Conservation (phyloP, 2,113 vertebrate genomes). For the Salvelinus sp. region DNA sequence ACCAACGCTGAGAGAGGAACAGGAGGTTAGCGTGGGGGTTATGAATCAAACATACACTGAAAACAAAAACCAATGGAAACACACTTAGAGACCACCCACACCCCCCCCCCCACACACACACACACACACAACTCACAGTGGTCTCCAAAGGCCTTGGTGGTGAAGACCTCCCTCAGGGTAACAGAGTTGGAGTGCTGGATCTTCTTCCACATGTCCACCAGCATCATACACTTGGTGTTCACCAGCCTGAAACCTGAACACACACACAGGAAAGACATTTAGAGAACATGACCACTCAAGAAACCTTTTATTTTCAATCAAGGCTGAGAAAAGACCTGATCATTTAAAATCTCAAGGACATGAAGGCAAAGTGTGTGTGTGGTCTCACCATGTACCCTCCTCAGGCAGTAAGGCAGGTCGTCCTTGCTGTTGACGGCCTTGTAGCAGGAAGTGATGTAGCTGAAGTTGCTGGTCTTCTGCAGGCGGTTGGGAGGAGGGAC, state of each 20-base stretch:
- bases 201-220: constrained; percentile 99
- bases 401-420: constrained; percentile 96
- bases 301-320: not conserved
- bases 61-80: not conserved
- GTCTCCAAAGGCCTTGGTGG: constrained; percentile 98
- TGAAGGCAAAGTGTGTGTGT: not conserved
- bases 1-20: constrained; percentile 81
- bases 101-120: not conserved
- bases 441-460: constrained; percentile 97
- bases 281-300: not conserved
- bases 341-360: not conserved
- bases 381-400: constrained; percentile 92
- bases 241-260: constrained; percentile 91
- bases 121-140: constrained; percentile 82
- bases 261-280: not conserved
- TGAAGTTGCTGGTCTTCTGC: constrained; percentile 99
- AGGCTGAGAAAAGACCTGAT: not conserved
- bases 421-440: constrained; percentile 99
- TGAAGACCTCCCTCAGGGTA: constrained; percentile 95
- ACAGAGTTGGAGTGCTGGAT: constrained; percentile 98
- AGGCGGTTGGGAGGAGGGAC: constrained; percentile 93
- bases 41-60: not conserved
- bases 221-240: constrained; percentile 98
- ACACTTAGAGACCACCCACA: not conserved
- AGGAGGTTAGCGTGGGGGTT: not conserved